Base-by-base conservation (phyloP, 2,113 vertebrate species). In the Hipposideros armiger region DNA sequence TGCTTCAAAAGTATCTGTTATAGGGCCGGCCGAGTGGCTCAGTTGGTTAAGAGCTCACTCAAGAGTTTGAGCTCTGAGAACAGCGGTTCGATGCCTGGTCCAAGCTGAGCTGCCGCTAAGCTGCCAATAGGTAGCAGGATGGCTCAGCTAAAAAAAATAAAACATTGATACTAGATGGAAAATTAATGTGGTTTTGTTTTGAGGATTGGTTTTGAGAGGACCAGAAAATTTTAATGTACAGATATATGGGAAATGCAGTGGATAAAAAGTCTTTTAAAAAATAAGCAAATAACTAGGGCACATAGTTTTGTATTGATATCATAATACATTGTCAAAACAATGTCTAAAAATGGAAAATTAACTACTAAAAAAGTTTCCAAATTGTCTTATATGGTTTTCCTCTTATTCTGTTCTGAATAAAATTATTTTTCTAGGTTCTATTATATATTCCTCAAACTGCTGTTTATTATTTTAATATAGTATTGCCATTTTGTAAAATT, bases 401-500 rank as follows among this genome's bases (percentile, higher is more conserved):
- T 82, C 80, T 73, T 76, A 85, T 85, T 95, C 36, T 91, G 60
- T 69, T 88, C 20, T 32, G 4, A 92, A 73, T 4, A 54, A 76
- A 42, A 2, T 50, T 62, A 26, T 28, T 62, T 94, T 87, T 30
- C 30, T 78, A 50, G 20, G 2, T 84, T 60, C 19, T 36, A n/a
- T 73, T 73, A 42, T 40, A 91, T 30, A 0, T 19, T 80, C 64
- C 72, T 82, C 76, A 86, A 90, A 92, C 70, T 66, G 15, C 1
- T 24, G 78, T 82, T 92, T 81, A 42, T 58, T 50, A 50, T 50
- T 62, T 62, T 62, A 22, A 77, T 76, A 64, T 0, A 5, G 22
- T 73, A 81, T 13, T 92, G 26, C 8, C 50, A 87, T 95, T 89
- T 78, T 66, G 8, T 69, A 74, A 96, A 85, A 95, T 64, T 88